Evolutionary conservation across 2,888 invertebrate genomes (phyloP), one percentile per base, ranked within the genome.

Genomic region (Drosophila tripunctata): DNA sequence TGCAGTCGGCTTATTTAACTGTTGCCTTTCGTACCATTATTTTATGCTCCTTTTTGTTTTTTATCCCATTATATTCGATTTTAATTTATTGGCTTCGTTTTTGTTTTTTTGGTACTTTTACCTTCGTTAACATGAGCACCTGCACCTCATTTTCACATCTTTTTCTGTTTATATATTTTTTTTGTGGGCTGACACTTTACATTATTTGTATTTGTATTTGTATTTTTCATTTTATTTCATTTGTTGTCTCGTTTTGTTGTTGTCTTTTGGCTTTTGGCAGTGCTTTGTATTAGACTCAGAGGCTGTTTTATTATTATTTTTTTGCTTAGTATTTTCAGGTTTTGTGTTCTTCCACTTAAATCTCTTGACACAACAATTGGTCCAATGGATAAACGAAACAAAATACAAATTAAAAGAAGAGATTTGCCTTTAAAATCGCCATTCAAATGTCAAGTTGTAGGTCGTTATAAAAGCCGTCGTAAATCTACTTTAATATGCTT

Each of bases 371-470:
- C 55, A 68, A 64, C 56, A 57, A 83, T 41, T 62, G 82, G 61
- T 21, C 43, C 44, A 54, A 45, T 41, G 66, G 68, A 79, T 73
- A 80, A 68, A 54, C 50, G 65, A 51, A 65, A 60, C 52, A 51
- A 73, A 45, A 54, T 33, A 58, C 57, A 70, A 64, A 81, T 75
- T 62, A 55, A 61, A 52, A 54, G 27, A 65, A 58, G 48, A 57
- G 76, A 83, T 83, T 79, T 76, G 47, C 43, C 52, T 63, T 44
- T 63, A 22, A 65, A 61, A 65, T 72, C 56, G 61, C 63, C 56
- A 76, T 67, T 60, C 60, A 80, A 87, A 86, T 72, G 77, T 76
- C 64, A 70, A 63, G 65, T 45, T 67, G 55, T 52, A 45, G 63
- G 58, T 65, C 47, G 54, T 58, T 63, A 56, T 54, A 50, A 62